phyloP scores from a whole-genome alignment of 2,797 vertebrate species.

The Borostomias antarcticus region DNA sequence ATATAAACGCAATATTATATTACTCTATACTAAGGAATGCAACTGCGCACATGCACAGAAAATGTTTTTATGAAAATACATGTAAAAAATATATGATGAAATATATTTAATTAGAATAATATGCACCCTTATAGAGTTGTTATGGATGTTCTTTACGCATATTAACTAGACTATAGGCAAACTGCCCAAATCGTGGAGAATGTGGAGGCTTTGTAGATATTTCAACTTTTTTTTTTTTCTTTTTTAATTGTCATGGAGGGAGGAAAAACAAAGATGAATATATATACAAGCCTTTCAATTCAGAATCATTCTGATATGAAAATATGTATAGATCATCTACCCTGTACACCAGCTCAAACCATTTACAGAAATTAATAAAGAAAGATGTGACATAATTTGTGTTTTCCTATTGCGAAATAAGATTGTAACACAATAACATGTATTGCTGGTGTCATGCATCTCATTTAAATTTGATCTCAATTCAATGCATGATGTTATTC shows the following conservation, averaged over 20 bases:
- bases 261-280: slow-evolving; percentile 75
- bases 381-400: slow-evolving; percentile 81
- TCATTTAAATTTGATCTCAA: neutral
- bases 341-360: slow-evolving; percentile 94
- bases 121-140: slow-evolving; percentile 89
- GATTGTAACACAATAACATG: neutral
- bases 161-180: slow-evolving; percentile 83
- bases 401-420: neutral
- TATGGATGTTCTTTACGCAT: slow-evolving; percentile 85
- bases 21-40: slow-evolving; percentile 87
- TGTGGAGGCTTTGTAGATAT: slow-evolving; percentile 95
- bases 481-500: too few relatives aligned
- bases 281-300: slow-evolving; percentile 85
- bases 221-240: slow-evolving; percentile 87
- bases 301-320: slow-evolving; percentile 78
- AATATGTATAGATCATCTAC: slow-evolving; percentile 91
- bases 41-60: slow-evolving; percentile 85
- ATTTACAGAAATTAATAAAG: slow-evolving; percentile 94
- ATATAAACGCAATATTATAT: slow-evolving; percentile 86
- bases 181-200: slow-evolving; percentile 87
- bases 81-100: slow-evolving; percentile 85
- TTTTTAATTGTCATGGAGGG: slow-evolving; percentile 86
- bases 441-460: neutral
- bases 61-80: slow-evolving; percentile 84
- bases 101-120: slow-evolving; percentile 87